Evolutionary conservation across 2,797 vertebrate genomes (phyloP), one percentile per base, ranked within the genome.

Genomic region (Thaleichthys pacificus): DNA sequence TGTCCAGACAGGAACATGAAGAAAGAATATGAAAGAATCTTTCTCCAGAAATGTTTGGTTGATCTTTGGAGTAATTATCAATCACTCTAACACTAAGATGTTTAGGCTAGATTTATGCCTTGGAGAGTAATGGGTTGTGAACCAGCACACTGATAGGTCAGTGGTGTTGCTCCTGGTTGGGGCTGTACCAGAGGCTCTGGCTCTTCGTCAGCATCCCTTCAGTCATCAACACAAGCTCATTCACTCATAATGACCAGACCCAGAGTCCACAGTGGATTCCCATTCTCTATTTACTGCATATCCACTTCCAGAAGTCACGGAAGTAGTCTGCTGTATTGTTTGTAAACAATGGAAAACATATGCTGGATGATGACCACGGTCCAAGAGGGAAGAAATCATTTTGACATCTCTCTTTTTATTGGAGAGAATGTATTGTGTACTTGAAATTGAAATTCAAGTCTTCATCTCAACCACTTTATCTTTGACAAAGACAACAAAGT

Each of bases 201-300:
- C 24, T 26, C 69, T 58, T 70, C 79, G 83, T 85, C 84, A 84
- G 76, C 81, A 81, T 81, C 75, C 65, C 69, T 73, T 61, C 81
- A 77, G 70, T 86, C 83, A 88, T 90, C 83, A 88, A 76, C 82
- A 80, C 79, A 76, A 84, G 86, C 81, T 89, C 88, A 90, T 88
- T 87, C 84, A 80, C 77, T 85, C 70, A 66, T 86, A 80, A 86
- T 86, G 84, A 86, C 81, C 56, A 79, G 71, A 83, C 84, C 26
- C 49, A 42, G 57, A 70, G 61, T 62, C 38, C 35, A 77, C 26
- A 76, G 73, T 85, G 79, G 81, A 81, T 84, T 87, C 81, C 67
- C 72, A 47, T 47, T 14, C 12, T 12, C 9, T 42, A 42, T 42
- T 17, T 7, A 56, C 76, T 85, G 79, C 74, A 64, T 68, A 78